Base-by-base conservation (phyloP, 2,888 invertebrate genomes). In the Drosophila neutralis region DNA sequence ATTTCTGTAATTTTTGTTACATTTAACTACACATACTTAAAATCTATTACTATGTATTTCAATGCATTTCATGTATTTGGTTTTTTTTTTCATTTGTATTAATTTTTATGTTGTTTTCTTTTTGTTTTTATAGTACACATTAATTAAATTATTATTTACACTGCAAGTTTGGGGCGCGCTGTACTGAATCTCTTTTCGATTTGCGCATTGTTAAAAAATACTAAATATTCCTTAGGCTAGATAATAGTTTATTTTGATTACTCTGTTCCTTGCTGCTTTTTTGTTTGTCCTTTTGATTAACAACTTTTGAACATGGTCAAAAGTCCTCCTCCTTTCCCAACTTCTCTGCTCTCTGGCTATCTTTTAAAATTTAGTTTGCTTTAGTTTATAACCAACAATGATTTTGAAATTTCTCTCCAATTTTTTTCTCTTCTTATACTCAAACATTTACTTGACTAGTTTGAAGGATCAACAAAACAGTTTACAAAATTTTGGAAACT, bases 1-100 rank as follows among this genome's bases (percentile, higher is more conserved):
- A 66, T 73, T 84, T 68, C 67, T 76, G 75, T 76, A 81, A 88
- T 82, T 85, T 82, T 71, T 76, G 76, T 88, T 91, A 90, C 82
- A 91, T 89, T 91, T 91, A 91, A 91, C 91, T 91, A 91, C 91
- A 91, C 91, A 90, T 90, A 91, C 91, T 91, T 90, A 91, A 59
- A 40, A 62, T 24, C 79, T 87, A 87, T 31, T 51, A 60, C 33
- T 31, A 68, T 61, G 21, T 66, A 48, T 53, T 61, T 68, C 42
- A 76, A 69, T 82, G 70, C 65, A 75, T 82, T 70, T 76, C 13
- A 49, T 79, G 42, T 66, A 45, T 60, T 63, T 71, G 4, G 11
- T 60, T 49, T 60, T 49, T 53, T 49, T 42, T 51, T 54, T 40
- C 54, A 13, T 27, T 35, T 38, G 24, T 27, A 38, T 33, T 58